Percentiles rank a stretch among this genome's conserved stretches.
Conservation (phyloP, 1,140 invertebrate genomes). For the Pseudobourletiella spinata region DNA sequence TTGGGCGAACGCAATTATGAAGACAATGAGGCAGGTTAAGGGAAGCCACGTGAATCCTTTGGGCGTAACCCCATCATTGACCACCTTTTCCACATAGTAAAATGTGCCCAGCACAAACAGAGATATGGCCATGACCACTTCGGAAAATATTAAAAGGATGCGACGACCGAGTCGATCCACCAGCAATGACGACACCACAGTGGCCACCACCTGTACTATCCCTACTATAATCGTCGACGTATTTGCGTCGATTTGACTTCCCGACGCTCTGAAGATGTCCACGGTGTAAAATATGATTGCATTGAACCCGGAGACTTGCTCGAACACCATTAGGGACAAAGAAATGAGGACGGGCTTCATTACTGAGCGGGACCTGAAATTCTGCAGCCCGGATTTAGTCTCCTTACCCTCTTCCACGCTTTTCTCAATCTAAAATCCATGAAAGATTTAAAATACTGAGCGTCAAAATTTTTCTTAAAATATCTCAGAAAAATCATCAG, state of each 20-base stretch:
- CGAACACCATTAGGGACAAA: constrained; percentile 17
- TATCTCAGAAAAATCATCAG: too few species aligned
- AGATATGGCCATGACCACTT: constrained; percentile 35
- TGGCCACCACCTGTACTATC: constrained; percentile 54
- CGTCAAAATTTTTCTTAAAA: too few species aligned
- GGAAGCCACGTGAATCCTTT: constrained; percentile 40
- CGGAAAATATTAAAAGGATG: constrained; percentile 47
- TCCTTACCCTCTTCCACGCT: constrained; percentile 1
- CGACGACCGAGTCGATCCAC: constrained; percentile 51
- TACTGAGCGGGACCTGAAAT: constrained; percentile 5
- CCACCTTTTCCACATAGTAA: constrained; percentile 30
- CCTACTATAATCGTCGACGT: constrained; percentile 53
- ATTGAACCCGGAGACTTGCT: constrained; percentile 57
- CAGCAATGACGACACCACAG: constrained; percentile 44
- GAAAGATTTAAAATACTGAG: too few species aligned
- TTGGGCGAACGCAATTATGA: constrained; percentile 46
- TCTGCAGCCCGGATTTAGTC: neutral
- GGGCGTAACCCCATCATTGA: constrained; percentile 7
- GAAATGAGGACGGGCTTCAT: constrained; percentile 19
- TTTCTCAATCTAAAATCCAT: constrained; percentile 1
- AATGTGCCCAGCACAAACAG: constrained; percentile 32
- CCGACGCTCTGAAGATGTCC: constrained; percentile 58
- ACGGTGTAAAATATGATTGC: constrained; percentile 75
- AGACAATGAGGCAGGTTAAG: constrained; percentile 48
- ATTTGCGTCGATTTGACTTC: constrained; percentile 47